phyloP scores from a whole-genome alignment of 2,797 vertebrate species.

The Rhinoraja longicauda region DNA sequence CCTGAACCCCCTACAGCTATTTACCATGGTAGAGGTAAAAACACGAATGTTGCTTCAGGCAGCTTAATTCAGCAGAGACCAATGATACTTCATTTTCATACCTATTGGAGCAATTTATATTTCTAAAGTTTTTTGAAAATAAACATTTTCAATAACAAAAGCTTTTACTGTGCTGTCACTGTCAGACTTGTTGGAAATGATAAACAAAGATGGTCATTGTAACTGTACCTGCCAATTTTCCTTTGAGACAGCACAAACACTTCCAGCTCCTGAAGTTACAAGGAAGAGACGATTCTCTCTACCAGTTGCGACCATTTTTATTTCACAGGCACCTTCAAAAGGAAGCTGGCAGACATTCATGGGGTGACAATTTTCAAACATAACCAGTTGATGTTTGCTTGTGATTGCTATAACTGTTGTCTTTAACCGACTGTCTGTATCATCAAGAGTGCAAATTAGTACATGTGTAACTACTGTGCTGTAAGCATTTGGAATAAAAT shows the following conservation, averaged over 20 bases:
- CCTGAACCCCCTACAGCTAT: too few relatives aligned
- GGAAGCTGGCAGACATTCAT: conserved; percentile 72
- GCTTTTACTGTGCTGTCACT: too few relatives aligned
- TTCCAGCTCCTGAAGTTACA: conserved; percentile 63
- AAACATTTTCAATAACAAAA: too few relatives aligned
- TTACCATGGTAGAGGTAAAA: too few relatives aligned
- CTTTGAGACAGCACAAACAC: conserved; percentile 71
- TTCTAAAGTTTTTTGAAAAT: not conserved
- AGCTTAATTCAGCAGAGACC: not conserved
- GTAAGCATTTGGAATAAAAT: conserved; percentile 75
- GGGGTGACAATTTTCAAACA: conserved; percentile 70
- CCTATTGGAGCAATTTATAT: not conserved
- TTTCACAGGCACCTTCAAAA: conserved; percentile 59
- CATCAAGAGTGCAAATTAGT: conserved; percentile 55
- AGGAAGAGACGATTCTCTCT: conserved; percentile 61
- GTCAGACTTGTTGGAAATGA: not conserved
- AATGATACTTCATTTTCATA: not conserved
- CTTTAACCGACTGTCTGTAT: conserved; percentile 49
- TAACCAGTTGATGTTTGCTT: conserved; percentile 70
- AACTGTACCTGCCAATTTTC: conserved; percentile 73
- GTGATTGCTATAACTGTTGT: conserved; percentile 66
- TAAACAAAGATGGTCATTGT: not conserved
- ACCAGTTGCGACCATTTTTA: conserved; percentile 62
- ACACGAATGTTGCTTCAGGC: not conserved
- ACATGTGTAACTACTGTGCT: conserved; percentile 62